phyloP scores from a whole-genome alignment of 2,797 vertebrate species.

The Artibeus jamaicensis region DNA sequence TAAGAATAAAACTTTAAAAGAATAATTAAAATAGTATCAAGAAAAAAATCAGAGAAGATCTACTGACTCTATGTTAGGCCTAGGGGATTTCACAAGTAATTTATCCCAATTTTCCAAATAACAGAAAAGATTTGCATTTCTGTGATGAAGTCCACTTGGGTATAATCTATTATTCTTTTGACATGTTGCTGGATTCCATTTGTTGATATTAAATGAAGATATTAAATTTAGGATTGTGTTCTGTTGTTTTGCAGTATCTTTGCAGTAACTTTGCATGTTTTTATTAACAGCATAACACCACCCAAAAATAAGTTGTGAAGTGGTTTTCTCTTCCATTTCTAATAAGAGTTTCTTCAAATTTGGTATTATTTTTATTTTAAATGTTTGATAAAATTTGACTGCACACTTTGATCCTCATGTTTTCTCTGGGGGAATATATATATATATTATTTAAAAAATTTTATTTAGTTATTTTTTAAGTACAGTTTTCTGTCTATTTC shows the following conservation, averaged over 20 bases:
- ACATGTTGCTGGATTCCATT: not conserved
- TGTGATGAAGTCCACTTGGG: not conserved
- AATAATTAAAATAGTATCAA: not conserved
- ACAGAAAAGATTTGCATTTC: not conserved
- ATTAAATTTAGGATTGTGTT: not conserved
- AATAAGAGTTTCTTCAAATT: not conserved
- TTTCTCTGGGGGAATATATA: not conserved
- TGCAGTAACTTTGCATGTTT: not conserved
- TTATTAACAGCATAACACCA: not conserved
- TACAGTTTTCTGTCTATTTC: too few relatives aligned
- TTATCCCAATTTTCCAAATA: not conserved
- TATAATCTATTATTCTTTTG: not conserved
- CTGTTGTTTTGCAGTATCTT: not conserved
- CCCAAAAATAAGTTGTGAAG: not conserved
- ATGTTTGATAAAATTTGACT: not conserved
- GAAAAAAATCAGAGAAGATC: not conserved
- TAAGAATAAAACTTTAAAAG: not conserved
- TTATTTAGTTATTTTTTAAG: too few relatives aligned
- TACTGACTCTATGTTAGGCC: not conserved
- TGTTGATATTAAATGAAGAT: not conserved
- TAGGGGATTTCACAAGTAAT: not conserved
- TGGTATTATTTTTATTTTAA: not conserved
- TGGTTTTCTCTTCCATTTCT: not conserved
- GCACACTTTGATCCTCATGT: not conserved
- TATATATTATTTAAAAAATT: too few relatives aligned